Conservation (phyloP, 2,888 invertebrate genomes). For the Empis livida region DNA sequence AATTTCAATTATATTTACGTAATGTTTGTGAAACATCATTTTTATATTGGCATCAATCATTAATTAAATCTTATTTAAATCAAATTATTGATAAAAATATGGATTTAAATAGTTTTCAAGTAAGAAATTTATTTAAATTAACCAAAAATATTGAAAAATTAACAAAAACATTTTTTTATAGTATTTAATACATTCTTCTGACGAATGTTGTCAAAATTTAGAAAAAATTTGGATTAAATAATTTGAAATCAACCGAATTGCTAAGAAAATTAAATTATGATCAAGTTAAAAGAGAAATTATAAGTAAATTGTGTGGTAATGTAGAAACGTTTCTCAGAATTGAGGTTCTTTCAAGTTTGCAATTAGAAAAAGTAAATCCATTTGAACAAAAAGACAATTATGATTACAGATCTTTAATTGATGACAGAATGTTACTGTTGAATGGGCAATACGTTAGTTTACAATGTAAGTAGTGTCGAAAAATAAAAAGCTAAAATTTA, state of each 20-base stretch:
- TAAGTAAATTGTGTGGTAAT: slow-evolving; percentile 65
- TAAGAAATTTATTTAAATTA: slow-evolving; percentile 11
- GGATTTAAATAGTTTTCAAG: slow-evolving; percentile 40
- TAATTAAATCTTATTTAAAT: slow-evolving; percentile 63
- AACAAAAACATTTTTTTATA: slow-evolving; percentile 18
- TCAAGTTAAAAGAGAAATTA: slow-evolving; percentile 41
- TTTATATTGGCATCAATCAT: slow-evolving; percentile 67
- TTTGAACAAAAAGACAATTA: slow-evolving; percentile 44
- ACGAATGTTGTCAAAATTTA: slow-evolving; percentile 30
- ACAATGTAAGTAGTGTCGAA: slow-evolving; percentile 37
- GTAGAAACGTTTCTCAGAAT: slow-evolving; percentile 88
- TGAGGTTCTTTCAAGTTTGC: slow-evolving; percentile 83
- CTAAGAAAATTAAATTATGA: slow-evolving; percentile 25
- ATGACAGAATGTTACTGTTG: slow-evolving; percentile 42
- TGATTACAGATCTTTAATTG: slow-evolving; percentile 49
- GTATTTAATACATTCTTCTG: slow-evolving; percentile 39
- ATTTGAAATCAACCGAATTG: slow-evolving; percentile 18
- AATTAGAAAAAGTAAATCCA: slow-evolving; percentile 58
- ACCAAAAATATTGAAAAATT: neutral
- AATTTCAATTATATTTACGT: slow-evolving; percentile 44
- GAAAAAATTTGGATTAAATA: slow-evolving; percentile 13
- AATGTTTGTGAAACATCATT: slow-evolving; percentile 60
- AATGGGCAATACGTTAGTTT: slow-evolving; percentile 47
- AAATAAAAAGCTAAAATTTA: neutral
- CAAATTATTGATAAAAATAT: slow-evolving; percentile 54